phyloP scores from a whole-genome alignment of 1,140 invertebrate genomes.

The Drosophila bifasciata region DNA sequence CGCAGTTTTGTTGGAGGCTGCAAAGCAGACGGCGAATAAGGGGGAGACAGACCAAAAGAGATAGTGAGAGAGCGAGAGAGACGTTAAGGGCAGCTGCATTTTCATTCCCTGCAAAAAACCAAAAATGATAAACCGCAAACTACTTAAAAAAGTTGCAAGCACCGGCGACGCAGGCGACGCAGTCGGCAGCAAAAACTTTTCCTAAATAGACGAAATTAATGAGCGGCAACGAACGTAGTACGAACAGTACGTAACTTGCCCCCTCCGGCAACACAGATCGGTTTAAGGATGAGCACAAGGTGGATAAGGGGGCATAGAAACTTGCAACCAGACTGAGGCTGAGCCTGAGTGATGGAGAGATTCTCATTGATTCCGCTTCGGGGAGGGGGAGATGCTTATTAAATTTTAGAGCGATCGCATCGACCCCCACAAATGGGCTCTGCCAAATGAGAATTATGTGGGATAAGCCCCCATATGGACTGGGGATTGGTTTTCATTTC shows the following conservation, averaged over 20 bases:
- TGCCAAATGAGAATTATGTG: background rate
- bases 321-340: background rate
- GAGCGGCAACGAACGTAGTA: constrained; percentile 43
- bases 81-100: constrained; percentile 56
- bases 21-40: background rate
- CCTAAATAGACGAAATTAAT: constrained; percentile 78
- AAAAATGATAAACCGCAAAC: constrained; percentile 72
- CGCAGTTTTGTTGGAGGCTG: constrained; percentile 72
- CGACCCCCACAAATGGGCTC: too few species aligned
- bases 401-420: constrained; percentile 2
- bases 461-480: constrained; percentile 9
- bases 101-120: constrained; percentile 47
- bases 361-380: constrained; percentile 30
- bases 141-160: constrained; percentile 73
- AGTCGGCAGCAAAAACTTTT: constrained; percentile 51
- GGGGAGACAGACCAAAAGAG: too few species aligned
- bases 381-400: too few species aligned
- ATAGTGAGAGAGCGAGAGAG: background rate
- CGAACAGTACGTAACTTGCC: background rate
- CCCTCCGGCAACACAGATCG: constrained; percentile 16
- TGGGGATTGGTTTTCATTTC: constrained; percentile 20
- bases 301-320: background rate
- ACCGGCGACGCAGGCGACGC: constrained; percentile 33
- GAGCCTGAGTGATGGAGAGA: constrained; percentile 12
- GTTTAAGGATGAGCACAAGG: constrained; percentile 13